Evolutionary conservation across 2,113 vertebrate genomes (phyloP).

Genomic region (Bombycilla garrulus): DNA sequence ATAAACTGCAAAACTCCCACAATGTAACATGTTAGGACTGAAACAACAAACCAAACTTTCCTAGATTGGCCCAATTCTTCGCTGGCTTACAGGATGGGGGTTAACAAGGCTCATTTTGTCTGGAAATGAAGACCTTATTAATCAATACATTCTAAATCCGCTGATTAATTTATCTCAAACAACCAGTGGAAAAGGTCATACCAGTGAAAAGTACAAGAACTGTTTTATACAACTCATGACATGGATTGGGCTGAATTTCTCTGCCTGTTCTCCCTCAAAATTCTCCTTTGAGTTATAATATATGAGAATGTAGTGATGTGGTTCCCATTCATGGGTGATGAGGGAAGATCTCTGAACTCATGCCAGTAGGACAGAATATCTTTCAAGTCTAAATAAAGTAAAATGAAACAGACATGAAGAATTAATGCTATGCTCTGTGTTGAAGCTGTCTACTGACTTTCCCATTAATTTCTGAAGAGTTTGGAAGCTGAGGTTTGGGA

Average conservation of each 20-base stretch:
- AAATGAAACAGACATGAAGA: background rate
- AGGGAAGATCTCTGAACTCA: background rate
- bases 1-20: background rate
- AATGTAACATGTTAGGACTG: background rate
- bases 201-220: background rate
- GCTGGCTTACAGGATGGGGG: background rate
- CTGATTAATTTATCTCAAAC: background rate
- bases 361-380: background rate
- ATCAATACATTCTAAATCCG: background rate
- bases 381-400: conserved; percentile 14
- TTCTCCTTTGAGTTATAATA: background rate
- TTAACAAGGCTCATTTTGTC: background rate
- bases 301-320: background rate
- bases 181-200: background rate
- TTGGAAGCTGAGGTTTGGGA: background rate
- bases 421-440: background rate
- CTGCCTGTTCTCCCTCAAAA: background rate
- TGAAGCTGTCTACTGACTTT: background rate
- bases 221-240: background rate
- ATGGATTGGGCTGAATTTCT: background rate
- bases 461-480: background rate
- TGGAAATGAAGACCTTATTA: background rate
- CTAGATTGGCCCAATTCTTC: background rate
- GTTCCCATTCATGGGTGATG: background rate
- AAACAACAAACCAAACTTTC: background rate